Base-by-base conservation (phyloP, 2,888 invertebrate species). In the Lasioglossum malachurum region DNA sequence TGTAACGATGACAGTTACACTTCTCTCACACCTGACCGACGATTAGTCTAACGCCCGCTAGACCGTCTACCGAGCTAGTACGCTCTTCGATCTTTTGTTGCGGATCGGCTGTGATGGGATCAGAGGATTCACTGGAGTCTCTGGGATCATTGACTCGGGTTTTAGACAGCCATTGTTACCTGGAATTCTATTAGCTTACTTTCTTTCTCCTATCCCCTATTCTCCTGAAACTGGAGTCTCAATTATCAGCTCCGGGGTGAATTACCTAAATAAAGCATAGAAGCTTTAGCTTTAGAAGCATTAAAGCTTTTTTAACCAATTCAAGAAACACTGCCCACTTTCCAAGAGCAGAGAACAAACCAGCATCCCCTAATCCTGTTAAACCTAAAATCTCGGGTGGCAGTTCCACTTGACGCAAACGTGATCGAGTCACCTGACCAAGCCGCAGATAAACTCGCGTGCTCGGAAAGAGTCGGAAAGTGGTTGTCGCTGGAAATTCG, bases 401-500 rank as follows among this genome's bases (percentile, higher is more conserved):
- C 14, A 64, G 60, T 64, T 27, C 27, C 60, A 27, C 4, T 27
- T 4, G 27, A 27, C 14, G 14, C 2, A 4, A 60, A 60, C 14
- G 60, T 64, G 27, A 23, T 53, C 23, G 8, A 53, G 53, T 23
- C 53, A 53, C 8, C 16, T 31, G 67, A 67, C 31, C 19, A 31
- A 67, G 67, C 8, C 3, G 31, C 31, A 8, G 60, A 4, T 16
- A 19, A 67, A 67, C 31, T 35, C 8, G 67, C 31, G 19, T 8
- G 35, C 7, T 35, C 8, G 8, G 35, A 67, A 67, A 31, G 19
- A 23, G 16, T 23, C 64, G 12, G 35, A 5, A 44, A 71, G 14
- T 35, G 31, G 67, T 64, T 27, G 60, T 64, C 60, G 67, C 31
- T 31, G 73, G 44, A 84, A 90, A 90, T 90, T 90, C 84, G 91